Evolutionary conservation across 2,888 invertebrate genomes (phyloP), one percentile per base, ranked within the genome.

Genomic region (Monopis laevigella): DNA sequence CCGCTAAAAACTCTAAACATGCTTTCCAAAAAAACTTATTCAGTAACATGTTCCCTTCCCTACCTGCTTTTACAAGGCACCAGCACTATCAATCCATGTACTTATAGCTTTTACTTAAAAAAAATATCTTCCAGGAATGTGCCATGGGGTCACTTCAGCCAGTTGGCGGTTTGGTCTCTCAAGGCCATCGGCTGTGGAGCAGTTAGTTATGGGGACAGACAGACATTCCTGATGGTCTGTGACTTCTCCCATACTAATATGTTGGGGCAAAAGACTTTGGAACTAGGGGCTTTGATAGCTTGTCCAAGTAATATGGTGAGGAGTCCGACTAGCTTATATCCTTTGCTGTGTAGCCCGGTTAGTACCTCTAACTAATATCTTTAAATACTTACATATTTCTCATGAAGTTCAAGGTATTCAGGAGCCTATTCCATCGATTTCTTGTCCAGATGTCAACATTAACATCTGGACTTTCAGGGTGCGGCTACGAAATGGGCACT

Each of bases 181-280:
- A 59, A 62, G 2, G 75, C 70, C 0, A 66, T 75, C 0, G 78
- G 78, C 1, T 80, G 78, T 44, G 75, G 72, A 0, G 78, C 75
- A 0, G 71, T 66, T 0, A 56, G 62, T 0, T 72, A 75, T 45
- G 71, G 74, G 0, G 44, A 47, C 0, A 55, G 59, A 6, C 59
- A 65, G 0, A 58, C 64, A 0, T 49, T 78, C 5, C 53, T 80
- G 29, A 53, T 80, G 0, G 77, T 78, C 16, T 80, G 78, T 27
- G 78, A 80, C 54, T 80, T 72, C 62, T 78, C 78, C 0, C 78
- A 80, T 54, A 80, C 77, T 6, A 78, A 80, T 50, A 78, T 80
- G 78, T 53, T 80, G 43, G 78, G 78, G 0, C 71, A 77, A 49
- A 52, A 57, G 41, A 78, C 78, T 1, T 36, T 77, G 1, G 52